A percentile compares a stretch with the other conserved stretches of the same genome.
Conservation (phyloP, 1,140 invertebrate species). For the Teleopsis dalmanni region DNA sequence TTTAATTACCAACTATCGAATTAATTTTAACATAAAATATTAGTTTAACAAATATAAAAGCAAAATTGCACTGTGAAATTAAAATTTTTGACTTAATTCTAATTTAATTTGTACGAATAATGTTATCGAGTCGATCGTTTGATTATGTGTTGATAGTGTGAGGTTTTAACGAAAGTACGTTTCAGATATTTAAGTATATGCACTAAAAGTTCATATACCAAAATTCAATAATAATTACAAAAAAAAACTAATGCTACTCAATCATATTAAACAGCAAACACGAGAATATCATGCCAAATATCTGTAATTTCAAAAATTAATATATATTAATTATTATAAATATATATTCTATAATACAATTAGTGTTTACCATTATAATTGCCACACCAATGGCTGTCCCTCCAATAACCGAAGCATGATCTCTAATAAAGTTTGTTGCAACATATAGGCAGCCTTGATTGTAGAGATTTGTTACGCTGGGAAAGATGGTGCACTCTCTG, state of each 20-base stretch:
- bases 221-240: too few species aligned
- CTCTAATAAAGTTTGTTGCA: conserved; percentile 61
- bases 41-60: too few species aligned
- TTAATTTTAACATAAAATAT: too few species aligned
- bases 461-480: conserved; percentile 58
- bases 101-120: too few species aligned
- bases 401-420: conserved; percentile 71
- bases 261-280: conserved; percentile 66
- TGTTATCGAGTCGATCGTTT: too few species aligned
- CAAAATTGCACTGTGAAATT: too few species aligned
- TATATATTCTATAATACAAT: conserved; percentile 11
- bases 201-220: too few species aligned
- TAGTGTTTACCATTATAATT: conserved; percentile 55
- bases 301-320: conserved; percentile 19
- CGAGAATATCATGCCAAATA: conserved; percentile 65
- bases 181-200: too few species aligned
- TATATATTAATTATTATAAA: conserved; percentile 1
- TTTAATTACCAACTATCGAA: too few species aligned
- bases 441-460: conserved; percentile 64
- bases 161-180: too few species aligned
- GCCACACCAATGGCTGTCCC: conserved; percentile 73
- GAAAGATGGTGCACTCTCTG: conserved; percentile 54
- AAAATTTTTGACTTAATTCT: too few species aligned
- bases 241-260: conserved; percentile 49
- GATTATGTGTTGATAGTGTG: too few species aligned